phyloP scores from a whole-genome alignment of 2,797 vertebrate genomes.

The Aphelocoma californica region DNA sequence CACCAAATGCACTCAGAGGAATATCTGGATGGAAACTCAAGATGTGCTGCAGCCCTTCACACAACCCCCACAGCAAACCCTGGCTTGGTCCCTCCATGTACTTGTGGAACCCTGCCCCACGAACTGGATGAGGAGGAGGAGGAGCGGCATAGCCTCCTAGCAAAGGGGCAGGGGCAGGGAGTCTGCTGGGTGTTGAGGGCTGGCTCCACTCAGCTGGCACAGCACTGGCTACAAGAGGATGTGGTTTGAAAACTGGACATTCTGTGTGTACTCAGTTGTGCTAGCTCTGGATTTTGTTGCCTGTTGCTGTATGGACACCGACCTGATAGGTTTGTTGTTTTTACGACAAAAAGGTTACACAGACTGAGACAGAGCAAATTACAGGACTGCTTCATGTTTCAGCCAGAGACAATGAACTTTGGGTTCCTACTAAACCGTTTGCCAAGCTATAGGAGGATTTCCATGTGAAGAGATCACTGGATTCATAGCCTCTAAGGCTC shows the following conservation, averaged over 20 bases:
- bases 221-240: neutral
- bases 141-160: neutral
- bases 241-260: neutral
- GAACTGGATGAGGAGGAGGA: neutral
- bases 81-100: accelerated
- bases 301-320: neutral
- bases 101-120: accelerated
- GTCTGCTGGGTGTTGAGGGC: neutral
- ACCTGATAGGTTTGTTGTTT: neutral
- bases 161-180: neutral
- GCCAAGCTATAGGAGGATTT: neutral
- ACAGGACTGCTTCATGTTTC: neutral
- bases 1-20: accelerated
- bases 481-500: neutral
- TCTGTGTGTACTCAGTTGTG: accelerated
- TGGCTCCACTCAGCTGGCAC: neutral
- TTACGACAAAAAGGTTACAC: neutral
- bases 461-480: neutral
- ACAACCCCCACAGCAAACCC: accelerated
- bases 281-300: neutral
- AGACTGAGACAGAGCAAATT: neutral
- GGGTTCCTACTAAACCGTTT: neutral
- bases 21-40: neutral
- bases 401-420: neutral
- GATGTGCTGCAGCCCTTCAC: neutral